Base-by-base conservation (phyloP, 2,888 invertebrate genomes). In the Mythimna ferrago region DNA sequence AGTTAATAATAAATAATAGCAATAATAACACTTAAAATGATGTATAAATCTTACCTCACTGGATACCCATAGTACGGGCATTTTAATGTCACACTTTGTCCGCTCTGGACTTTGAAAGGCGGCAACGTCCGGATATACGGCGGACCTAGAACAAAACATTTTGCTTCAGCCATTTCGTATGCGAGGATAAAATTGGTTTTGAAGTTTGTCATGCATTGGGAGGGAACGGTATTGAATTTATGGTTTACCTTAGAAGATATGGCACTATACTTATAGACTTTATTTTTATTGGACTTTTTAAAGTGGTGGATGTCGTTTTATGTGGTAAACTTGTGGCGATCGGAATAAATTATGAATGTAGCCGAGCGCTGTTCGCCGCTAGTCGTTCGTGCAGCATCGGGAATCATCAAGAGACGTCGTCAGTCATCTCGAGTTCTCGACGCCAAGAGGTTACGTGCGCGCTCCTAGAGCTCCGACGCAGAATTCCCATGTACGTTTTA, bases 31-130 rank as follows among this genome's bases (percentile, higher is more conserved):
- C 26, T 26, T 26, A 58, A 51, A 60, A 26, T 0, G 26, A 19
- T 54, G 6, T 21, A 44, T 14, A 67, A 60, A 57, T 63, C 61
- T 80, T 96, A 97, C 92, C 97, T 97, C 79, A 98, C 97, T 53
- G 99, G 98, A 93, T 98, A 98, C 68, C 99, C 99, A 48, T 98
- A 98, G 90, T 98, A 98, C 56, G 98, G 98, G 93, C 99, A 99
- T 83, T 97, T 97, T 72, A 99, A 96, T 61, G 97, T 97, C 79
- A 98, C 97, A 89, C 97, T 97, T 86, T 97, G 97, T 38, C 98
- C 98, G 80, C 98, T 98, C 80, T 98, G 98, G 11, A 98, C 98
- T 91, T 98, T 98, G 80, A 98, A 96, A n/a, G 98, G 98, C 35
- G 97, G 97, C 85, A 97, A 96, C 57, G 97, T 97, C 81, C 98